Evolutionary conservation across 2,797 vertebrate species (phyloP), one percentile per base, ranked within the genome.

Genomic region (Clarias platycephalus): DNA sequence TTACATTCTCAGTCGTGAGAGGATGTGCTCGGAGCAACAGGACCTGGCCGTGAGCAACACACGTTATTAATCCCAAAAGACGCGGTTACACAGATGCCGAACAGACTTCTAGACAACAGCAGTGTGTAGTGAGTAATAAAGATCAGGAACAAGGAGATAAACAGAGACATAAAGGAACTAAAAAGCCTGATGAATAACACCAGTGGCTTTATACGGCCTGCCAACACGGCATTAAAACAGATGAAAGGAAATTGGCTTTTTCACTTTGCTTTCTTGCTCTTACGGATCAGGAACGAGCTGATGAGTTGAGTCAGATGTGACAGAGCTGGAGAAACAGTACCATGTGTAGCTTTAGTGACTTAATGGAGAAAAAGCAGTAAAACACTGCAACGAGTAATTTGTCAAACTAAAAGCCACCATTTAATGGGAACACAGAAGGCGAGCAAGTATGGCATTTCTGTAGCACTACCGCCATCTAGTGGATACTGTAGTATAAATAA

Each of bases 381-480:
- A 77, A 34, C 18, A 13, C 0, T 22, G 26, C 26, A 22, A 18
- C 10, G 0, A 34, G 13, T 40, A 71, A 71, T 15, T 40, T 13
- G 37, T n/a, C 37, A 44, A n/a, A n/a, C 22, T 24, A 24, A 70
- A 70, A 44, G 22, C 10, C 2, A 10, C n/a, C 57, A 24, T 63
- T 24, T 37, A 62, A n/a, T 1, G 10, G 26, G 13, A 62, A 58
- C 20, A 3, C 22, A 62, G 22, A 62, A 37, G 22, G 55, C 22
- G 16, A 34, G 1, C 28, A 7, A 16, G 55, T 1, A 0, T n/a
- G 12, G 1, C 13, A 5, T 64, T 68, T 67, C 63, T 57, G 64
- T 55, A 68, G 49, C 64, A n/a, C 49, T 70, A 57, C 28, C 28
- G 53, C 66, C 80, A 58, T 70, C 80, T 81, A 57, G 80, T 58